phyloP scores from a whole-genome alignment of 1,140 invertebrate genomes.

The Drosophila nigromelanica region DNA sequence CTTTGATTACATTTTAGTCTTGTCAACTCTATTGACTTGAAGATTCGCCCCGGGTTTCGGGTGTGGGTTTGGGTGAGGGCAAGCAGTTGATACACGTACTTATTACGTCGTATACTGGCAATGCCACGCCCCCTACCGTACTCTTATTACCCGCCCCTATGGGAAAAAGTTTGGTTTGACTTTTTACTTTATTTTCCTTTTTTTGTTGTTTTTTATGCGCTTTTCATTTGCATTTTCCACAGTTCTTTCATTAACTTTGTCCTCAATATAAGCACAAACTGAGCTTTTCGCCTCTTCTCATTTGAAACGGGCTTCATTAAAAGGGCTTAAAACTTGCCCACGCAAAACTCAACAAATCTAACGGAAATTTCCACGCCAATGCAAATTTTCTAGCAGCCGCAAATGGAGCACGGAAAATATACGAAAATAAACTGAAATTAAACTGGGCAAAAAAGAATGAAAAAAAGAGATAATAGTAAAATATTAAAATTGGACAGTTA shows the following conservation, averaged over 20 bases:
- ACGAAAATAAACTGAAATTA: constrained; percentile 24
- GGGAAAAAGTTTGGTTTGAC: constrained; percentile 34
- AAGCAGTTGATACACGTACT: constrained; percentile 27
- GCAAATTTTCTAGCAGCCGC: constrained; percentile 12
- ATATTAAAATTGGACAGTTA: constrained; percentile 26
- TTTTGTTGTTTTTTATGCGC: constrained; percentile 31
- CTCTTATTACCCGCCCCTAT: not conserved
- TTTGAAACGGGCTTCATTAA: constrained; percentile 53
- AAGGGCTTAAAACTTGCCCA: constrained; percentile 70
- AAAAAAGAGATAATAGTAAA: constrained; percentile 11
- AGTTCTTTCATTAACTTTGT: constrained; percentile 68
- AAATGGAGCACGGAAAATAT: constrained; percentile 28
- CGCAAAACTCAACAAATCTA: constrained; percentile 29
- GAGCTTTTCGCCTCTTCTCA: constrained; percentile 10
- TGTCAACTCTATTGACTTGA: constrained; percentile 35
- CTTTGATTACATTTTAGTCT: constrained; percentile 66
- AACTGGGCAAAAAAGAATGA: constrained; percentile 11
- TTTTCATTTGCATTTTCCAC: constrained; percentile 60
- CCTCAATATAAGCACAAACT: constrained; percentile 13
- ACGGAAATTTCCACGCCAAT: constrained; percentile 24
- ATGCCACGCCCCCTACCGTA: constrained; percentile 13
- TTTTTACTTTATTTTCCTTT: constrained; percentile 2
- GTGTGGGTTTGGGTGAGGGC: not conserved
- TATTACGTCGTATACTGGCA: constrained; percentile 29
- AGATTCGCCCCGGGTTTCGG: not conserved